These are phyloP conservation scores for Urocolius indicus DNA, from an alignment of 2,113 vertebrate genomes.

Conservation along the genomic window DNA sequence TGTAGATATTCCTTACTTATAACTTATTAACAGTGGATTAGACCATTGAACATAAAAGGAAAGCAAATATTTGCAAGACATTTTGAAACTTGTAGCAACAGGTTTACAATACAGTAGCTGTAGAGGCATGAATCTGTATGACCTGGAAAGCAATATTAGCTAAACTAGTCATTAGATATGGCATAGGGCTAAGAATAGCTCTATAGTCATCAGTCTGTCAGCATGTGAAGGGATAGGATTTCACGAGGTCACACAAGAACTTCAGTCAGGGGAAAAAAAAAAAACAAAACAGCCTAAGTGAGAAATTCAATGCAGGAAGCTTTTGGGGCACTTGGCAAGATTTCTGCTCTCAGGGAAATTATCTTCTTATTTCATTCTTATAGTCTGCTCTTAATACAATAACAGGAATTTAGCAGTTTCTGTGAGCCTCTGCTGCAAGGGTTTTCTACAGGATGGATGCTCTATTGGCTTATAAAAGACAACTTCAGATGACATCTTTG, in stretches of 20 bases:
- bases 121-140: not conserved
- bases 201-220: conserved; percentile 3
- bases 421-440: not conserved
- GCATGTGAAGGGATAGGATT: conserved; percentile 4
- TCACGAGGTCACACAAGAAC: conserved; percentile 1
- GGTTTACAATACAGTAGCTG: not conserved
- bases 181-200: conserved; percentile 24
- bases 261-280: not conserved
- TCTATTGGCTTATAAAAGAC: not conserved
- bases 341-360: not conserved
- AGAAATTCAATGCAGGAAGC: not conserved
- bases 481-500: not conserved
- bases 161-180: not conserved
- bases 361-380: not conserved
- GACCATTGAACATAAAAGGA: not conserved
- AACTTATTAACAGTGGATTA: not conserved
- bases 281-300: not conserved
- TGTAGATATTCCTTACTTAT: not conserved
- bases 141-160: not conserved
- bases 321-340: not conserved
- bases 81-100: not conserved
- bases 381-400: not conserved
- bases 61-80: not conserved
- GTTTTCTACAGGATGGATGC: not conserved
- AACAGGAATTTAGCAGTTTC: not conserved